Evolutionary conservation across 1,140 invertebrate genomes (phyloP).

Genomic region (Drosophila erecta): DNA sequence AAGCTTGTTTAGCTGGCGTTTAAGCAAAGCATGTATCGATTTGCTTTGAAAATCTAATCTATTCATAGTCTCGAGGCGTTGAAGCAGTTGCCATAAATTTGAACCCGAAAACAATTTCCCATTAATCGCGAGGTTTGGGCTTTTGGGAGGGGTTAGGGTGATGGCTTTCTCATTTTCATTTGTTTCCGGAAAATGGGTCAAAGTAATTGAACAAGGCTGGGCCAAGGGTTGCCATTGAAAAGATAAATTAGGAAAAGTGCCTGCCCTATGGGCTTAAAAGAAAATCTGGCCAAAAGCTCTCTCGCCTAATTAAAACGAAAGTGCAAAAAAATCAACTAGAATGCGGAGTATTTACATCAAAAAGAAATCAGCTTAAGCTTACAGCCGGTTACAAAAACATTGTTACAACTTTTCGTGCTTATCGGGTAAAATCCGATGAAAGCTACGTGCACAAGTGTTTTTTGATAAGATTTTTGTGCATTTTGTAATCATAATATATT

Average conservation of each 20-base stretch:
- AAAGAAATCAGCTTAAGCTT: constrained; percentile 10
- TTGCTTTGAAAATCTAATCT: constrained; percentile 32
- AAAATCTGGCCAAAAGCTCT: constrained; percentile 52
- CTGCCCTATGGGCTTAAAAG: constrained; percentile 8
- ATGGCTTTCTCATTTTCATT: constrained; percentile 9
- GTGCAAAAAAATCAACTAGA: constrained; percentile 14
- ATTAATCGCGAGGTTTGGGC: constrained; percentile 25
- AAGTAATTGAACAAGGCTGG: constrained; percentile 58
- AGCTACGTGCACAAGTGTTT: neutral
- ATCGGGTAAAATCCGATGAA: constrained; percentile 7
- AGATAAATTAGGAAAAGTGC: constrained; percentile 62
- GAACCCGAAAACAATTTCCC: constrained; percentile 54
- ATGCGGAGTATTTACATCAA: neutral
- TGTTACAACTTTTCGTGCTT: constrained; percentile 22
- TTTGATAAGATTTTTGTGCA: neutral
- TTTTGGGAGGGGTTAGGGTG: neutral
- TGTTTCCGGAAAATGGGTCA: constrained; percentile 33
- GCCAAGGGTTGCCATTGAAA: constrained; percentile 18
- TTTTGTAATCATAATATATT: neutral
- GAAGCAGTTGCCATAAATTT: constrained; percentile 26
- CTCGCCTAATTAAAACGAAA: constrained; percentile 67
- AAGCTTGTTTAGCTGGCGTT: constrained; percentile 45
- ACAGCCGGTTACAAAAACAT: constrained; percentile 11
- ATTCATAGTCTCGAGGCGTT: constrained; percentile 38
- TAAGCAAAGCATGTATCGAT: constrained; percentile 65